Evolutionary conservation across 2,888 invertebrate species (phyloP).

Genomic region (Leptinotarsa juncta): DNA sequence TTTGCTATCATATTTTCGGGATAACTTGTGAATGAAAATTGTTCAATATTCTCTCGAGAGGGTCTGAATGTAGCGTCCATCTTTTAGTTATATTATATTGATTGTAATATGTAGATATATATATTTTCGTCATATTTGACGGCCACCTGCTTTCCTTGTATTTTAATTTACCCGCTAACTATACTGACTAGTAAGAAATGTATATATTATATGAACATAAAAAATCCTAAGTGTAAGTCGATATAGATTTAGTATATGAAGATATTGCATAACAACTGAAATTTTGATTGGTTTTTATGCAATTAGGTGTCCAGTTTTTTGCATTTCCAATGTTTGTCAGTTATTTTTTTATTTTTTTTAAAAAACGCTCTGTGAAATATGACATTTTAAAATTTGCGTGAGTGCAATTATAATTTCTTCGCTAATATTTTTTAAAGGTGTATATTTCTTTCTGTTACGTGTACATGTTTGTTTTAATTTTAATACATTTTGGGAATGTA

Average conservation of each 20-base stretch:
- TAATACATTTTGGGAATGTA: constrained; percentile 54
- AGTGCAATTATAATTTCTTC: constrained; percentile 47
- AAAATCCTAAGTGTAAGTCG: constrained; percentile 47
- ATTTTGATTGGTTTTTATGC: constrained; percentile 49
- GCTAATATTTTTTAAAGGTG: constrained; percentile 43
- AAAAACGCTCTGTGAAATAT: constrained; percentile 35
- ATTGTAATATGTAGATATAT: constrained; percentile 49
- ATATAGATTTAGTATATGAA: constrained; percentile 46
- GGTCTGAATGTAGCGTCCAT: constrained; percentile 52
- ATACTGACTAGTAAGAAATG: constrained; percentile 41
- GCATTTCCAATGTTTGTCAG: constrained; percentile 53
- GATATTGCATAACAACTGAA: constrained; percentile 49
- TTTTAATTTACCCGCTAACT: constrained; percentile 47
- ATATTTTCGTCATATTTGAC: constrained; percentile 27
- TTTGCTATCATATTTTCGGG: neutral
- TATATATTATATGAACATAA: constrained; percentile 54
- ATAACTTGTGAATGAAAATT: constrained; percentile 6
- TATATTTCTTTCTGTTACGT: constrained; percentile 49
- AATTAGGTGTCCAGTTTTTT: constrained; percentile 51
- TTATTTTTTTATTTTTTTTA: constrained; percentile 48
- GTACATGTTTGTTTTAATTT: constrained; percentile 48
- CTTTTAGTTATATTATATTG: constrained; percentile 51
- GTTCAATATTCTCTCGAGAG: constrained; percentile 5
- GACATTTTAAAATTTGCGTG: constrained; percentile 40
- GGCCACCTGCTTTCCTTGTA: constrained; percentile 23